Conservation (phyloP, 2,113 vertebrate genomes). For the Tachycineta bicolor region DNA sequence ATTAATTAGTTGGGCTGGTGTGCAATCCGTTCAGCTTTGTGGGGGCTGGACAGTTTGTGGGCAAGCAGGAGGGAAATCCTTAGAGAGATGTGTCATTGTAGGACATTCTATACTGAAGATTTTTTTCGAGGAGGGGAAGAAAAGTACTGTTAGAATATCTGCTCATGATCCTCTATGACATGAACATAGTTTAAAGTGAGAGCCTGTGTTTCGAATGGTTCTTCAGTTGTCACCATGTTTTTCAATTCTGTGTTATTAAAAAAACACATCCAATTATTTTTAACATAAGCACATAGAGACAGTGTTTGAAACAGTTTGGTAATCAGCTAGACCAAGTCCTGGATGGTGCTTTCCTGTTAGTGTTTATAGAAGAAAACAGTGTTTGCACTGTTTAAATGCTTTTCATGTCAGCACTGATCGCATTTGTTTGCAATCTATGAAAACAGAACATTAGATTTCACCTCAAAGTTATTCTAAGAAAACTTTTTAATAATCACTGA, state of each 20-base stretch:
- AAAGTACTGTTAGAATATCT: background rate
- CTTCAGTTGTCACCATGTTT: background rate
- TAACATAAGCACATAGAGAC: background rate
- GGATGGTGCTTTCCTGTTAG: background rate
- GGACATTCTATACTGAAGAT: background rate
- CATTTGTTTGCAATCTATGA: background rate
- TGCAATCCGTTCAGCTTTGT: constrained; percentile 29
- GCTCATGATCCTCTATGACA: background rate
- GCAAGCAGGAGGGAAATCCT: constrained; percentile 52
- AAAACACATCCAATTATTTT: background rate
- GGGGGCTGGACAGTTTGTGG: constrained; percentile 46
- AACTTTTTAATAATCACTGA: background rate
- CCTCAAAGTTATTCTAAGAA: background rate
- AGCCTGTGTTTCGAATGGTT: background rate
- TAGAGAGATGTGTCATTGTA: constrained; percentile 5
- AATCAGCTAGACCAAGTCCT: background rate
- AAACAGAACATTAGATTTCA: background rate
- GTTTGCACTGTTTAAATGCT: background rate
- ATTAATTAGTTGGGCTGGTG: constrained; percentile 43
- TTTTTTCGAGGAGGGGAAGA: background rate
- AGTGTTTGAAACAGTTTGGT: background rate
- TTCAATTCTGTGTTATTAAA: background rate
- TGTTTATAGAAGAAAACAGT: background rate
- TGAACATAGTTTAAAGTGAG: background rate
- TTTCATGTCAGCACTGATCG: background rate